Conservation (phyloP, 2,888 invertebrate genomes). For the Zygogramma bicolorata region DNA sequence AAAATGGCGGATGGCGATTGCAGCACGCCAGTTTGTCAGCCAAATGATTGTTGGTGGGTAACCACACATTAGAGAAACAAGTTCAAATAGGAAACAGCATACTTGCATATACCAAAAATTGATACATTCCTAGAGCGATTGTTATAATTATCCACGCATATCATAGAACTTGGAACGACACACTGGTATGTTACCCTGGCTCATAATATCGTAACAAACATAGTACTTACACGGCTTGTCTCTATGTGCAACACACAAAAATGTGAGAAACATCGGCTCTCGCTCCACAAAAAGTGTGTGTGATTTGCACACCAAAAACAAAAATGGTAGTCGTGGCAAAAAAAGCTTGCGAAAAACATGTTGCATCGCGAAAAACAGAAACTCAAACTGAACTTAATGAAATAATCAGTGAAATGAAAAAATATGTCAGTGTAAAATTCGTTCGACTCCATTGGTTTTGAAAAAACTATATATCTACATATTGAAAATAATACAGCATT, state of each 20-base stretch:
- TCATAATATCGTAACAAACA: too few relatives aligned
- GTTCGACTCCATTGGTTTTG: background rate
- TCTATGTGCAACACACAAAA: conserved; percentile 53
- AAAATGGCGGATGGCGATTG: conserved; percentile 57
- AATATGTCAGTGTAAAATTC: background rate
- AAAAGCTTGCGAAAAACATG: conserved; percentile 48
- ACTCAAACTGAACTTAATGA: conserved; percentile 16
- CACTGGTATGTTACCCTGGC: too few relatives aligned
- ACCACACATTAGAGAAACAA: too few relatives aligned
- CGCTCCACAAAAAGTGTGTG: conserved; percentile 38
- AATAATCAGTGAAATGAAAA: background rate
- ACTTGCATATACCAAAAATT: too few relatives aligned
- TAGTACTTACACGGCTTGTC: conserved; percentile 37
- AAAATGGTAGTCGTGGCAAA: conserved; percentile 41
- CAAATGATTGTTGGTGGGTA: background rate
- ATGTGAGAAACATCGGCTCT: conserved; percentile 35
- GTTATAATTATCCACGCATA: too few relatives aligned
- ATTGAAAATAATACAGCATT: too few relatives aligned
- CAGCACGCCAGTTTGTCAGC: background rate
- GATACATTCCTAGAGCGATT: too few relatives aligned
- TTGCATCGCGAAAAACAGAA: conserved; percentile 37
- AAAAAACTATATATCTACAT: too few relatives aligned
- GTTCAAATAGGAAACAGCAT: too few relatives aligned
- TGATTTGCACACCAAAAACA: conserved; percentile 41
- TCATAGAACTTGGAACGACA: too few relatives aligned